phyloP scores from a whole-genome alignment of 1,140 invertebrate species.

The Drosophila tsacasi region DNA sequence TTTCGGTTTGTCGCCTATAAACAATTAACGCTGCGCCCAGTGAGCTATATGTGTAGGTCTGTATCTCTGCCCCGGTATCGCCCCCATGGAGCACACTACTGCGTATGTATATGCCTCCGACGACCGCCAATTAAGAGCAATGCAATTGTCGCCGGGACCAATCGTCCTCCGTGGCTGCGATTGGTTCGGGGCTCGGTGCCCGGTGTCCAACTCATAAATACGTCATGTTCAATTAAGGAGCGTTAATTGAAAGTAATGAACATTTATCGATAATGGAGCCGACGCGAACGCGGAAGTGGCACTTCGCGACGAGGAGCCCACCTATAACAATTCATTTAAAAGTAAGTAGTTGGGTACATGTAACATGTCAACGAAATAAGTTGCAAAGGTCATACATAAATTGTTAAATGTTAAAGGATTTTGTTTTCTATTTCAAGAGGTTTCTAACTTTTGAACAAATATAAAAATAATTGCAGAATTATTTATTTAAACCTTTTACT shows the following conservation, averaged over 20 bases:
- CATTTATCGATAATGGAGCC: conserved; percentile 50
- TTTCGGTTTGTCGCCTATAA: conserved; percentile 41
- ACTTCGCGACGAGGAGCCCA: conserved; percentile 36
- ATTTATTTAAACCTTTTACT: no score
- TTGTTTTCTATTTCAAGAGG: no score
- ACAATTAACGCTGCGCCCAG: conserved; percentile 40
- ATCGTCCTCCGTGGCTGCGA: conserved; percentile 16
- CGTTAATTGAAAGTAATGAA: conserved; percentile 79
- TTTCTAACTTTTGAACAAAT: neutral
- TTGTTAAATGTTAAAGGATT: no score
- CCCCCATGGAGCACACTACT: conserved; percentile 14
- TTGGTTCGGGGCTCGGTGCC: conserved; percentile 10
- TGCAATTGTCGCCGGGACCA: conserved; percentile 32
- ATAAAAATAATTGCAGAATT: no score
- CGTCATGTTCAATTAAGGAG: conserved; percentile 75
- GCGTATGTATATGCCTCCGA: neutral
- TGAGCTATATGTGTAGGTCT: conserved; percentile 19
- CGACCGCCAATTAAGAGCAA: conserved; percentile 28
- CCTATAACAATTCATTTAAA: conserved; percentile 38
- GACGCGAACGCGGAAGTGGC: conserved; percentile 36
- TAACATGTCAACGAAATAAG: conserved; percentile 22
- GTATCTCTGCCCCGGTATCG: conserved; percentile 26
- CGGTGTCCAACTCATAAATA: conserved; percentile 78
- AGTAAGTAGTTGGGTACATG: conserved; percentile 34
- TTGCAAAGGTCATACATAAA: neutral